A percentile compares a stretch with the other conserved stretches of the same genome.
phyloP scores from a whole-genome alignment of 2,113 vertebrate species.

The Capricornis sumatraensis region DNA sequence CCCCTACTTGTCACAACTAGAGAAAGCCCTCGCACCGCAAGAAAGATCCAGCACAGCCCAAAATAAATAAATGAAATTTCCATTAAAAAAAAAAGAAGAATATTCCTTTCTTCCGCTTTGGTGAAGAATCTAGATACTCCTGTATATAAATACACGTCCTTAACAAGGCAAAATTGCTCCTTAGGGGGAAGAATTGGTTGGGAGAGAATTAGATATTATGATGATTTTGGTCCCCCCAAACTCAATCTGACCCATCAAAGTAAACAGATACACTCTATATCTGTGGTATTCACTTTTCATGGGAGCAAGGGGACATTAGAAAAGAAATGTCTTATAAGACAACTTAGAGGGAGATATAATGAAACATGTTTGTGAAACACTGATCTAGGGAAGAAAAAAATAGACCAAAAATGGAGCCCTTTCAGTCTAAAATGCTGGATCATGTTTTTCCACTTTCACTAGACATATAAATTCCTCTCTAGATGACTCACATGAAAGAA shows the following conservation, averaged over 20 bases:
- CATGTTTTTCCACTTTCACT: neutral
- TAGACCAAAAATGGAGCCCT: neutral
- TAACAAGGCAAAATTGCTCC: neutral
- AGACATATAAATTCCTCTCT: conserved; percentile 28
- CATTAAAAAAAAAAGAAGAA: neutral
- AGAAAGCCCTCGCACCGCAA: accelerated
- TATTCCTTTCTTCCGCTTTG: neutral
- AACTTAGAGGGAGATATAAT: neutral
- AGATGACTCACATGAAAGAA: conserved; percentile 18
- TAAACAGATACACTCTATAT: neutral
- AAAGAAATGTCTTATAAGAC: neutral
- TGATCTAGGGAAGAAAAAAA: neutral
- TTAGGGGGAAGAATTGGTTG: neutral
- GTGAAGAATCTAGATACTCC: neutral
- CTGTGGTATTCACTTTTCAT: neutral
- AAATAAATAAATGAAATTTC: neutral
- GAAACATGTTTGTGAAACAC: neutral
- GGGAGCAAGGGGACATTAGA: neutral
- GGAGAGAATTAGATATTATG: neutral
- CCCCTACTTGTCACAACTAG: neutral
- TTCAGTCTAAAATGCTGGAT: conserved; percentile 4
- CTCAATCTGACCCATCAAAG: neutral
- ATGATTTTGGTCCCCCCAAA: neutral
- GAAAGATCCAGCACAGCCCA: neutral
- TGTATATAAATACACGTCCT: neutral